A percentile compares a stretch with the other conserved stretches of the same genome.
phyloP scores from a whole-genome alignment of 2,888 invertebrate species.

The Microctonus aethiopoides region DNA sequence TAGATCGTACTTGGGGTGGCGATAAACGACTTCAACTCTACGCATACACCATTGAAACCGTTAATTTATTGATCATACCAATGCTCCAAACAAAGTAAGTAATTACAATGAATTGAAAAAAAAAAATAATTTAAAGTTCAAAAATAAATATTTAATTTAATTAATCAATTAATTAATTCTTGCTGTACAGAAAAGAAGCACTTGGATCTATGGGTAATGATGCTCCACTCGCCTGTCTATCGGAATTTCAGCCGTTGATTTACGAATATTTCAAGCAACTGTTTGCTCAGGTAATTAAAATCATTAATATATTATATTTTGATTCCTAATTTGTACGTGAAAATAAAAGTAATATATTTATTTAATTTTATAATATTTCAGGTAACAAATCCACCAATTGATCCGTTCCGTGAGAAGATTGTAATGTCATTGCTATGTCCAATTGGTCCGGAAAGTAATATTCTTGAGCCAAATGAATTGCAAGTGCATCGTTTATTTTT shows the following conservation, averaged over 20 bases:
- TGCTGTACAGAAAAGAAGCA: slow-evolving; percentile 87
- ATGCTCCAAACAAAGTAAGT: slow-evolving; percentile 94
- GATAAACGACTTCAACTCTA: slow-evolving; percentile 91
- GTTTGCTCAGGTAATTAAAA: slow-evolving; percentile 96
- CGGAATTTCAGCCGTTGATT: slow-evolving; percentile 91
- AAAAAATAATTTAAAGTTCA: too few relatives aligned
- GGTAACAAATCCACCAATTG: slow-evolving; percentile 98
- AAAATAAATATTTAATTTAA: too few relatives aligned
- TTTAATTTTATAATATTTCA: slow-evolving; percentile 54
- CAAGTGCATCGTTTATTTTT: slow-evolving; percentile 93
- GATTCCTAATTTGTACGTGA: too few relatives aligned
- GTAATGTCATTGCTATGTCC: slow-evolving; percentile 99
- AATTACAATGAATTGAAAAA: slow-evolving; percentile 21
- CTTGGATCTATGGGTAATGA: slow-evolving; percentile 99
- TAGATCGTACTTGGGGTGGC: slow-evolving; percentile 69
- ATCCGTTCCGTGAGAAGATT: slow-evolving; percentile 98
- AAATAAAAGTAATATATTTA: not conserved
- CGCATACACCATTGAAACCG: slow-evolving; percentile 95
- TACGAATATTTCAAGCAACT: slow-evolving; percentile 99
- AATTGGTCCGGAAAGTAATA: slow-evolving; percentile 95
- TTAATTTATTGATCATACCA: slow-evolving; percentile 92
- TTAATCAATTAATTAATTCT: slow-evolving; percentile 9
- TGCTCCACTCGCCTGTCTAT: slow-evolving; percentile 96
- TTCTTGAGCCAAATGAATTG: slow-evolving; percentile 86
- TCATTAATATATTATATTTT: too few relatives aligned